Evolutionary conservation across 2,797 vertebrate genomes (phyloP).

Genomic region (Esox masquinongy): DNA sequence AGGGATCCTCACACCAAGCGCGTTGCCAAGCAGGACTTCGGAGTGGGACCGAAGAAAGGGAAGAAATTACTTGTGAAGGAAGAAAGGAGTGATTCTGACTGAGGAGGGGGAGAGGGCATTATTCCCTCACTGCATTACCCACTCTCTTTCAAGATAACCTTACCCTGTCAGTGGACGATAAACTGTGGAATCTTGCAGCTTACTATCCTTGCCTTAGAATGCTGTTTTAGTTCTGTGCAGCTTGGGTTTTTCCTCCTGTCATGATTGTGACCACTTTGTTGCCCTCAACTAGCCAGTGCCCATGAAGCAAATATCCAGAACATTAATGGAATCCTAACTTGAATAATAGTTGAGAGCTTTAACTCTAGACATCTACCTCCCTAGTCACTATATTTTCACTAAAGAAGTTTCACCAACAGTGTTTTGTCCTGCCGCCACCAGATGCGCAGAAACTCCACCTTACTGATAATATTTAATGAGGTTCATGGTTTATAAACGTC

Average conservation of each 20-base stretch:
- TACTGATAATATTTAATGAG: neutral
- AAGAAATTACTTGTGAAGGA: conserved; percentile 70
- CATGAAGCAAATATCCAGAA: neutral
- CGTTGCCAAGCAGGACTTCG: conserved; percentile 39
- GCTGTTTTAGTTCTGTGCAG: neutral
- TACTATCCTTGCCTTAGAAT: neutral
- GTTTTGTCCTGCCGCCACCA: neutral
- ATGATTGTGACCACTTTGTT: neutral
- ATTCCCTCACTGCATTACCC: neutral
- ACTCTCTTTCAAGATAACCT: neutral
- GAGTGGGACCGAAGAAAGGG: conserved; percentile 55
- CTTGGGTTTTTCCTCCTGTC: neutral
- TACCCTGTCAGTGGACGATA: neutral
- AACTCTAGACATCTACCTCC: neutral
- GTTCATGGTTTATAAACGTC: neutral
- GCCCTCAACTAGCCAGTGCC: neutral
- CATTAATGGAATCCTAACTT: neutral
- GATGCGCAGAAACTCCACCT: neutral
- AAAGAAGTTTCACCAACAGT: neutral
- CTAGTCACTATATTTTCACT: neutral
- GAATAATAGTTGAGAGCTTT: neutral
- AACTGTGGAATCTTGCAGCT: neutral
- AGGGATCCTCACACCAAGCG: conserved; percentile 54
- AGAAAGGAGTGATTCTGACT: conserved; percentile 69
- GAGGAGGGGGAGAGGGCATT: conserved; percentile 33